Evolutionary conservation across 2,888 invertebrate genomes (phyloP), one percentile per base, ranked within the genome.

Genomic region (Morpho achilles): DNA sequence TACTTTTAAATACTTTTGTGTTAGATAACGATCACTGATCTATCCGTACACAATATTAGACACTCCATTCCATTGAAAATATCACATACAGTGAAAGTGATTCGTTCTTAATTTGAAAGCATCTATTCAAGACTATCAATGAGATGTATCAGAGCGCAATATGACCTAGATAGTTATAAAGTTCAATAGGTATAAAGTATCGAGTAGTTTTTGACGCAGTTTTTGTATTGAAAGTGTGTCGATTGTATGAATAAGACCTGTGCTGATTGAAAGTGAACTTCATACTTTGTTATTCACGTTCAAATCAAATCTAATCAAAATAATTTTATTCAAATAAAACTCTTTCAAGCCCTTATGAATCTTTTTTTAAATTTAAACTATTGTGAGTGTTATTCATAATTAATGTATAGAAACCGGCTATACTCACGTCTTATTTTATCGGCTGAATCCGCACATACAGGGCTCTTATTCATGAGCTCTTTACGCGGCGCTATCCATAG

Each of bases 131-230:
- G 32, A 57, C 52, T 63, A 49, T 63, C 55, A 63, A 59, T 57
- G 58, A 44, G 22, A 39, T 52, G 50, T 40, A 49, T 59, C 52
- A 48, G 57, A 48, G 60, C 60, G 50, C 49, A 44, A 55, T 61
- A 52, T 63, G 63, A 63, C 63, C 63, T 55, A 63, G 59, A 63
- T 63, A 54, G 42, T 59, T 56, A 56, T 42, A 52, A 59, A 61
- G 52, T 63, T 61, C 61, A 52, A 32, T 32, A 32, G 32, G 32
- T 32, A 32, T 32, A 32, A 32, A 32, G 32, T 50, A 54, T 57
- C 61, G 43, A 50, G 59, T 54, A 54, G 50, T 50, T 57, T 54
- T 50, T 63, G 59, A 63, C 52, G 52, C 47, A 39, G n/a, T 46
- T 16, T 57, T 47, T 43, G 32, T 23, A 10, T 10, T 57, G 51